Evolutionary conservation across 2,113 vertebrate species (phyloP).

Genomic region (Paramisgurnus dabryanus): DNA sequence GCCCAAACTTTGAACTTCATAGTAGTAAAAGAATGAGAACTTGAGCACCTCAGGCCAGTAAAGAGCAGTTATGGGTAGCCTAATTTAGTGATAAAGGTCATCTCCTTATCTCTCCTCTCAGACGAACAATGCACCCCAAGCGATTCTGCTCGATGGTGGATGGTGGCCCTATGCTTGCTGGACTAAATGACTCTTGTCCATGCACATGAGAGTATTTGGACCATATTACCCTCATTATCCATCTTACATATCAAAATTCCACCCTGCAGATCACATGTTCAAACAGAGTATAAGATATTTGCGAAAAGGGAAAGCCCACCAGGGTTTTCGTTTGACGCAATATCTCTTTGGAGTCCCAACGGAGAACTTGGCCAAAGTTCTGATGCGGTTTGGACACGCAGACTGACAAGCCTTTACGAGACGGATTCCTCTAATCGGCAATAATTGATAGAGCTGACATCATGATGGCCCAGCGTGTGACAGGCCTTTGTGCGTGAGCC

Average conservation of each 20-base stretch:
- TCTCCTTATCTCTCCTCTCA: slow-evolving; percentile 7
- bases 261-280: slow-evolving; percentile 8
- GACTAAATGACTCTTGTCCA: background rate
- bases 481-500: slow-evolving; percentile 55
- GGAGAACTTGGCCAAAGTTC: slow-evolving; percentile 48
- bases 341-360: slow-evolving; percentile 11
- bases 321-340: background rate
- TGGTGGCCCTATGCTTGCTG: background rate
- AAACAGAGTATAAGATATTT: slow-evolving; percentile 7
- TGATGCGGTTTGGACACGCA: slow-evolving; percentile 58
- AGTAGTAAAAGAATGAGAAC: slow-evolving; percentile 24
- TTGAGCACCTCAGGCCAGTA: slow-evolving; percentile 29
- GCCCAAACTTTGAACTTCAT: slow-evolving; percentile 50
- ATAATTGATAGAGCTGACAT: slow-evolving; percentile 61
- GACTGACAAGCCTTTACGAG: slow-evolving; percentile 54
- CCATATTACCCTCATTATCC: background rate
- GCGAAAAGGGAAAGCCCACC: background rate
- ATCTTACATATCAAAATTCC: background rate
- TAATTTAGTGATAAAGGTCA: background rate
- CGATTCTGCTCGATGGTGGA: slow-evolving; percentile 5
- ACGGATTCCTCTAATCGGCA: slow-evolving; percentile 62
- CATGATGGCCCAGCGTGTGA: slow-evolving; percentile 56
- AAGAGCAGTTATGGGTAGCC: background rate
- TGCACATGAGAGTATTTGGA: background rate
- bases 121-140: slow-evolving; percentile 6